Evolutionary conservation across 1,140 invertebrate genomes (phyloP), one percentile per base, ranked within the genome.

Genomic region (Zaprionus inermis): DNA sequence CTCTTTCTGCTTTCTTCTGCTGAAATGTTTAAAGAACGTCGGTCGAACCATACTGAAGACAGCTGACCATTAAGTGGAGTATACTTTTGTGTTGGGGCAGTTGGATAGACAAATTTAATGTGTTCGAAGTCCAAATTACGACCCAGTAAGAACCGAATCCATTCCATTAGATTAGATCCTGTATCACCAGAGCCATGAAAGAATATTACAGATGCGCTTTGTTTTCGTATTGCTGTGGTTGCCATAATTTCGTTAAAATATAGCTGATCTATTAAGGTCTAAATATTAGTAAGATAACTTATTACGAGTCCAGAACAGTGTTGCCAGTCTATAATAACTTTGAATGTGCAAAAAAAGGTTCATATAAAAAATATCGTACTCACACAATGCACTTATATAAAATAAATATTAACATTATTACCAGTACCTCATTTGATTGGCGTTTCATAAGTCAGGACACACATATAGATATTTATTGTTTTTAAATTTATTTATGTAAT

Each of bases 1-100:
- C 95, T 95, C 46, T 94, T 93, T 64, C 90, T 69, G 58, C 94
- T 92, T 92, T 96, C 96, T 24, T 93, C 92, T 1, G 93, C 94
- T 59, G 93, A 91, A 36, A 94, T 94, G 46, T 92, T 92, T 41
- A 96, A 94, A 22, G 93, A 92, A 34, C 92, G 79, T 20, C 96
- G 93, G 83, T 96, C 95, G 91, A 96, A 96, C 96, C 96, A 97
- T 0, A 96, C 95, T 92, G 94, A 94, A 58, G 93, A 94, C 90
- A 95, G 93, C 93, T 94, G 84, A 18, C 95, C 95, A 67, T 93
- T 92, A 11, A 94, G 79, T 22, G 95, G 94, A 18, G 95, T 95
- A 70, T 96, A 96, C 3, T 94, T 94, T 76, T 95, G 94, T 20
- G 93, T 72, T 2, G 96, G 96, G 11, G 96, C 96, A 22, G 95